Evolutionary conservation across 2,113 vertebrate species (phyloP), one percentile per base, ranked within the genome.

Genomic region (Hiodon alosoides): DNA sequence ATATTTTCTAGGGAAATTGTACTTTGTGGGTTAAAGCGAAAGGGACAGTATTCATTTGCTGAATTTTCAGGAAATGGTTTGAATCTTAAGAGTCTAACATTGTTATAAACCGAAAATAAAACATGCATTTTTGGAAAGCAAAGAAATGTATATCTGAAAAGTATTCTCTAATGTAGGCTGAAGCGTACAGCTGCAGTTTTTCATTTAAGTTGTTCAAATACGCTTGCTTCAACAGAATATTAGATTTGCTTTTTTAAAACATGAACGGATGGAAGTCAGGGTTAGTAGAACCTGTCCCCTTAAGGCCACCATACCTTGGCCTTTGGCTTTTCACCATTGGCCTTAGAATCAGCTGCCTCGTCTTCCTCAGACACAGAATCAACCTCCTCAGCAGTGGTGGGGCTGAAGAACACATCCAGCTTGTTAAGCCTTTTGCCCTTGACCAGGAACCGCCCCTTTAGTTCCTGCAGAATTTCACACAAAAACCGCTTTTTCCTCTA

Each of bases 401-500:
- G 86, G 5, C 79, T 88, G 71, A 85, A 86, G 50, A 68, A 77
- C 4, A 91, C 89, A 16, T 93, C 87, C 61, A 95, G 87, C 47
- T 93, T 94, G 80, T 95, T 95, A 6, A 95, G 81, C 31, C 96
- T 92, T 77, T 98, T 98, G 4, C 97, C 97, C 80, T 99, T 98
- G 80, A 99, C 82, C 53, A 99, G 85, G 81, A 98, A 90, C 82
- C 90, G 93, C 2, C 93, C 90, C 82, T 94, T 99, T 77, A 99
- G 80, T 85, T 95, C 93, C 97, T 99, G 76, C 50, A 73, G 14
- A 9, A 16, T 31, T 4, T 66, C 53, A 77, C 8, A 75, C 4
- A 46, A 4, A 31, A 60, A 13, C 13, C 58, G 6, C 55, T 57
- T 57, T 59, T 59, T 11, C 14, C 3, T 59, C 58, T 59, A 14